These are phyloP conservation scores for Trypoxylon attenuatum DNA, from an alignment of 2,888 invertebrate species.

Conservation along the genomic window DNA sequence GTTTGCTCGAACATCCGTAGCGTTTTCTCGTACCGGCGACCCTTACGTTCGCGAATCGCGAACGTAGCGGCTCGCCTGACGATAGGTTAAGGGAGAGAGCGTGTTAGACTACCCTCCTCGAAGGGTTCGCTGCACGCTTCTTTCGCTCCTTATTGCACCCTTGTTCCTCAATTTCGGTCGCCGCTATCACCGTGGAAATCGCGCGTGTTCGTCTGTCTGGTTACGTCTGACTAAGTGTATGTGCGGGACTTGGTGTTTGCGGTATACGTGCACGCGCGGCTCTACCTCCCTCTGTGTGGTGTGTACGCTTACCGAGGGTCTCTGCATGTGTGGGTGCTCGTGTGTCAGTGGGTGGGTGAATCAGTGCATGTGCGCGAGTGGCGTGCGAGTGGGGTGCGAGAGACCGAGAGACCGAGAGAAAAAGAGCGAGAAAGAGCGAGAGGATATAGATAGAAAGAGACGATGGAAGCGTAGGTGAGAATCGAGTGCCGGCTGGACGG, in stretches of 20 bases:
- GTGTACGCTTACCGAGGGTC: background rate
- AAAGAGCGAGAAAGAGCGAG: slow-evolving; percentile 10
- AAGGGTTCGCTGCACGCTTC: no score
- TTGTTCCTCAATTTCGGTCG: background rate
- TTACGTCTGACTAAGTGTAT: background rate
- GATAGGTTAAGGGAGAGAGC: slow-evolving; percentile 50
- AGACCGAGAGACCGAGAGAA: background rate
- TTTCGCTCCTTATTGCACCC: background rate
- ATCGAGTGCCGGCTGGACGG: background rate
- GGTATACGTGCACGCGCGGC: no score
- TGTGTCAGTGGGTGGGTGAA: background rate
- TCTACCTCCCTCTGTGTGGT: background rate
- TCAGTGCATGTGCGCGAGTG: slow-evolving; percentile 1
- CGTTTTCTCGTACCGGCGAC: background rate
- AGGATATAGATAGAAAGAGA: slow-evolving; percentile 3
- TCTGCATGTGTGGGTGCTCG: background rate
- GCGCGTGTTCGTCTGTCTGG: no score
- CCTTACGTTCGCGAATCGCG: slow-evolving; percentile 14
- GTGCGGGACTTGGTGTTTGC: slow-evolving; percentile 15
- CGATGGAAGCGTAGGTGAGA: background rate
- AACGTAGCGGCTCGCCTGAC: slow-evolving; percentile 11
- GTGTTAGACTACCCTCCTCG: no score
- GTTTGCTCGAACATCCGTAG: slow-evolving; percentile 9
- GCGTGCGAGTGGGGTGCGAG: no score
- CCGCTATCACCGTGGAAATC: no score